These are phyloP conservation scores for Allobates femoralis DNA, from an alignment of 2,797 vertebrate genomes.

Conservation along the genomic window DNA sequence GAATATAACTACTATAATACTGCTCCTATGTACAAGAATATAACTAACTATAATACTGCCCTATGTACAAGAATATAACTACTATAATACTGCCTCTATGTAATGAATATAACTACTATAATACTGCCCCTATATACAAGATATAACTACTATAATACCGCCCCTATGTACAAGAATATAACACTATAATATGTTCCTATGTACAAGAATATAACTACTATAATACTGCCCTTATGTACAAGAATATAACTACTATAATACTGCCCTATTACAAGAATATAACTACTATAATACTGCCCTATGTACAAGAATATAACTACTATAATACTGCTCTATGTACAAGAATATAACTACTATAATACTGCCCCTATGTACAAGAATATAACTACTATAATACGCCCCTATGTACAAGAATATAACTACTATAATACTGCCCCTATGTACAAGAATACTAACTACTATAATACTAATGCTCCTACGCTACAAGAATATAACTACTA, in stretches of 20 bases:
- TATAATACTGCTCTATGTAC: too few species aligned
- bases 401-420: too few species aligned
- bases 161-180: too few species aligned
- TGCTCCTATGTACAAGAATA: background rate
- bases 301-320: conserved; percentile 6
- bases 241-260: conserved; percentile 14
- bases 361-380: too few species aligned
- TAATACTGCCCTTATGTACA: too few species aligned
- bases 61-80: background rate
- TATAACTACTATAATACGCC: too few species aligned
- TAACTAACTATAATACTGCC: conserved; percentile 2
- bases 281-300: conserved; percentile 17
- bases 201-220: too few species aligned
- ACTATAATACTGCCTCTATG: background rate
- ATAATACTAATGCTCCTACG: conserved; percentile 14
- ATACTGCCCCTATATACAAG: background rate
- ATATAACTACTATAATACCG: too few species aligned
- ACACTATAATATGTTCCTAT: background rate
- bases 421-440: too few species aligned
- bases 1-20: conserved; percentile 2
- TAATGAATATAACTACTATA: background rate
- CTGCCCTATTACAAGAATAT: background rate
- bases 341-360: too few species aligned
- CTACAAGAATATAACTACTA: conserved; percentile 27
- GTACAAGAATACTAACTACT: conserved; percentile 20